Evolutionary conservation across 2,113 vertebrate species (phyloP), one percentile per base, ranked within the genome.

Genomic region (Sisor rabdophorus): DNA sequence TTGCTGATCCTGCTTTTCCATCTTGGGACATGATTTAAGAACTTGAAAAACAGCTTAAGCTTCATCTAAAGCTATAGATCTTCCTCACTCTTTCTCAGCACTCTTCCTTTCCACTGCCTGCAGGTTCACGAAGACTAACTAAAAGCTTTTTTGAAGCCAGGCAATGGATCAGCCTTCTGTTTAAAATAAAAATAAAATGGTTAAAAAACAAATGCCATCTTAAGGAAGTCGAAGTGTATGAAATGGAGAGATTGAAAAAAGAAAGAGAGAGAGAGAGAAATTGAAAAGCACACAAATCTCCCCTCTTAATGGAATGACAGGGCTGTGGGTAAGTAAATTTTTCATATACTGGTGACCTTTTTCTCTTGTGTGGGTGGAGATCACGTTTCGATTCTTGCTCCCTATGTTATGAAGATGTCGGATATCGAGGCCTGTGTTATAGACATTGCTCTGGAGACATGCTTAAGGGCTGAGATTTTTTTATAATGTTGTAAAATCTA

Each of bases 1-100:
- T 82, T 88, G 85, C 71, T 75, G 76, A 77, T 73, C 71, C 83
- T 81, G 84, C 87, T 88, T 86, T 91, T 81, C 87, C 86, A 84
- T 50, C 76, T 77, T 76, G 22, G 71, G 75, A 71, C n/a, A 83
- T 79, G 52, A 80, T 72, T 78, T 72, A 61, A 72, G 58, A 72
- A 54, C 48, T 78, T 54, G 50, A 78, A 73, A 71, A 78, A 71
- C 28, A 44, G 67, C 68, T 61, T 78, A 61, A 36, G 67, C 55
- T 70, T 52, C 26, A 63, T 36, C 47, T 40, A 61, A 76, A 69
- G 61, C 59, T 32, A 48, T 74, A 73, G 28, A 73, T 50, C 58
- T 75, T 50, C 71, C 64, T 53, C 7, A 3, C 67, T 76, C 52
- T 76, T 78, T 12, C 69, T 78, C 44, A 70, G 75, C 73, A 80